Evolutionary conservation across 1,140 invertebrate species (phyloP), one percentile per base, ranked within the genome.

Genomic region (Planococcus citri): DNA sequence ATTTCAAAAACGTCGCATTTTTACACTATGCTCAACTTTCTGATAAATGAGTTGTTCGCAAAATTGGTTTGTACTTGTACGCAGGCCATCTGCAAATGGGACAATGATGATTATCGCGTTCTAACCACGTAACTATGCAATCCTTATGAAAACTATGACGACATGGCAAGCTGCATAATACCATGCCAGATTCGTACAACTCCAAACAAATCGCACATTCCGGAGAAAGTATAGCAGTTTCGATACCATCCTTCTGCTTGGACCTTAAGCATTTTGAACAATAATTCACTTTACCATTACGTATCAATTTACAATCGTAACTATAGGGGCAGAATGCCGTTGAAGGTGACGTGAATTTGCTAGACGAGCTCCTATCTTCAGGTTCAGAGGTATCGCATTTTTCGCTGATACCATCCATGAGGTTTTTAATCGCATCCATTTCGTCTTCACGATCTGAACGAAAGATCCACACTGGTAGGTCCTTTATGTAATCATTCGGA

Each of bases 131-230:
- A 71, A 82, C 73, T 20, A 84, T 82, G 74, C 83, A 84, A 8
- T 76, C 72, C 29, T 82, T 75, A 74, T 84, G 83, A 73, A 81
- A 84, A 70, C 78, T 77, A 74, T 84, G 83, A 4, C 80, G 79
- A 76, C 83, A 84, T 3, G 83, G 82, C 38, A 84, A 74, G 1
- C 81, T 82, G 75, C 81, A 82, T 1, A 84, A 72, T 12, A 76
- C 37, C 4, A 75, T 75, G 10, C 75, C 76, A 24, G 71, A 68
- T n/a, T 70, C 51, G 72, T 82, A 84, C 21, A 73, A 73, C 22
- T 83, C 83, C 61, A 84, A 74, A 76, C 83, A 84, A 29, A 84
- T 81, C n/a, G 81, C 80, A 77, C 83, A 84, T 60, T 82, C 80
- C 29, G 72, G 68, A 22, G 72, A 73, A 24, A 72, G 71, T 4